phyloP scores from a whole-genome alignment of 2,113 vertebrate genomes.

The Limnothrissa miodon region DNA sequence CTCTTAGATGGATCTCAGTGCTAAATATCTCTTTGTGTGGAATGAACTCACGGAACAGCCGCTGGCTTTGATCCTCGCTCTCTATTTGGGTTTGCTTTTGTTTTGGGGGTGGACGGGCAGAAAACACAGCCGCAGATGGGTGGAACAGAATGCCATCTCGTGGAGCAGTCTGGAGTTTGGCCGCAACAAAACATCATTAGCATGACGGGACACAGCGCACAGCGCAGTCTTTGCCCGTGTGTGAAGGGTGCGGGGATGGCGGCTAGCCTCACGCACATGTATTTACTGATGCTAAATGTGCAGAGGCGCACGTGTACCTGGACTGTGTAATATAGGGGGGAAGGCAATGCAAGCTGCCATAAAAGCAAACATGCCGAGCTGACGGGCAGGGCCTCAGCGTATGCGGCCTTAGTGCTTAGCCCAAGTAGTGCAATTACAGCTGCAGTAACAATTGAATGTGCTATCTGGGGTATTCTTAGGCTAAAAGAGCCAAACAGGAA shows the following conservation, averaged over 20 bases:
- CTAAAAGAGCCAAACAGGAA: too few relatives aligned
- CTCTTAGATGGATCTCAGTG: not conserved
- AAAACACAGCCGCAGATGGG: not conserved
- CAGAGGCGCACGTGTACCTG: not conserved
- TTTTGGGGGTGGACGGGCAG: not conserved
- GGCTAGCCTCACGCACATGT: not conserved
- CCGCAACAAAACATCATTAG: constrained; percentile 43
- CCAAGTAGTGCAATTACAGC: not conserved
- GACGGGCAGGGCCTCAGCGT: not conserved
- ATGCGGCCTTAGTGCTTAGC: not conserved
- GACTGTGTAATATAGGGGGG: not conserved
- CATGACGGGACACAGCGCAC: constrained; percentile 44
- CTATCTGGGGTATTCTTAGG: too few relatives aligned
- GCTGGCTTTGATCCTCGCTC: not conserved
- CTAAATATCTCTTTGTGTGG: not conserved
- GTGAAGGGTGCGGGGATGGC: not conserved
- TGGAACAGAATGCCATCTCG: not conserved
- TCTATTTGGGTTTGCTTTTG: constrained; percentile 4
- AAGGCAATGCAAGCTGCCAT: not conserved
- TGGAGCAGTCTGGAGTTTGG: not conserved
- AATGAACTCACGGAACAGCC: not conserved
- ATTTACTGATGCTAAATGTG: not conserved
- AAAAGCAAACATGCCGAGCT: not conserved
- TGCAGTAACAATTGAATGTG: not conserved
- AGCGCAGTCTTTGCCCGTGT: not conserved